Conservation (phyloP, 2,888 invertebrate species). For the Plebejus melissa region DNA sequence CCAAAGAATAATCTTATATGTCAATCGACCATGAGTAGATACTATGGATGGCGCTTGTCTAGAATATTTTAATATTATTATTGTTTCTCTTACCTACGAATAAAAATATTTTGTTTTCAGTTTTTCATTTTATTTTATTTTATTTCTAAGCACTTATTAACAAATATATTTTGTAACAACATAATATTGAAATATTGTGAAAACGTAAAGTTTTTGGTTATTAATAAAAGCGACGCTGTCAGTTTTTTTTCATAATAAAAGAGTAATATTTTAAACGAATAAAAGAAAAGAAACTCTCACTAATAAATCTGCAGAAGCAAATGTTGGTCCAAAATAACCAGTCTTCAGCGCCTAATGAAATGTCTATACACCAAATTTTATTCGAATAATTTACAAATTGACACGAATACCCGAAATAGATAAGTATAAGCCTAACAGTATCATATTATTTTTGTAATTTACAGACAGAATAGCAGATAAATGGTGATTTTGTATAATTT, state of each 20-base stretch:
- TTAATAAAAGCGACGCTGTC: too few relatives aligned
- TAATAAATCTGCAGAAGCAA: background rate
- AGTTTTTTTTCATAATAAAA: background rate
- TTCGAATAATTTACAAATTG: background rate
- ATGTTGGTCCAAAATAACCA: background rate
- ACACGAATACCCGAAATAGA: background rate
- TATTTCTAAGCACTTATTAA: too few relatives aligned
- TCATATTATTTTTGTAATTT: background rate
- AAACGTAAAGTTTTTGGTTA: too few relatives aligned
- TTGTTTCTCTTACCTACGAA: background rate
- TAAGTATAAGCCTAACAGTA: background rate
- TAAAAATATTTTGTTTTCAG: background rate
- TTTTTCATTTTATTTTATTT: background rate
- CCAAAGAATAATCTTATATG: constrained; percentile 5
- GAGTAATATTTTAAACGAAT: background rate
- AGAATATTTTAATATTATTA: background rate
- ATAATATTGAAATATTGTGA: too few relatives aligned
- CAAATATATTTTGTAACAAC: too few relatives aligned
- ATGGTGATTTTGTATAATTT: background rate
- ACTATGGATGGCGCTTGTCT: background rate
- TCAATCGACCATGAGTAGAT: background rate
- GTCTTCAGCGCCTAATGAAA: constrained; percentile 1
- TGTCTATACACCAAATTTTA: background rate
- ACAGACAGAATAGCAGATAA: background rate
- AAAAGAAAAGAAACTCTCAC: background rate